These are phyloP conservation scores for Vimba vimba DNA, from an alignment of 2,113 vertebrate species.

Conservation along the genomic window DNA sequence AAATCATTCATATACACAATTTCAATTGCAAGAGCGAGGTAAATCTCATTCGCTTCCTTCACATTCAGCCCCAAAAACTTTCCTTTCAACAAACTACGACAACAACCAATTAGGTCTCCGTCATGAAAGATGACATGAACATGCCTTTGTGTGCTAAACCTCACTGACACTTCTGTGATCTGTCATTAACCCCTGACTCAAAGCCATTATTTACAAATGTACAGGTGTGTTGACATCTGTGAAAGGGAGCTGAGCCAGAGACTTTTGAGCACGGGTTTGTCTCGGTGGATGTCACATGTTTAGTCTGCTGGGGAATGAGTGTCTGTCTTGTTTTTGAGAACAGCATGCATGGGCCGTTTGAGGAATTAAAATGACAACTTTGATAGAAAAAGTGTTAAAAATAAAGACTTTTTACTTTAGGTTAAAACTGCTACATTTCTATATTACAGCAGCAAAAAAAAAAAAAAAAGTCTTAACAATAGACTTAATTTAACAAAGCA, in stretches of 20 bases:
- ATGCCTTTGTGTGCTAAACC: conserved; percentile 7
- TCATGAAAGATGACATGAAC: conserved; percentile 52
- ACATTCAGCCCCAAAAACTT: background rate
- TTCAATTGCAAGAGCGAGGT: background rate
- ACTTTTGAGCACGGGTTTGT: background rate
- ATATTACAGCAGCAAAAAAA: too few species aligned
- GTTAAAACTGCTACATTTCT: too few species aligned
- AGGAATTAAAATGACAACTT: background rate
- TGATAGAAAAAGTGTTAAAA: background rate
- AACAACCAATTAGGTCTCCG: conserved; percentile 37
- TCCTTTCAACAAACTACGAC: background rate
- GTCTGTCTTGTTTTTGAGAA: background rate
- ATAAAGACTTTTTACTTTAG: background rate
- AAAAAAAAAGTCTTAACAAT: too few species aligned
- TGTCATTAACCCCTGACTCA: conserved; percentile 40
- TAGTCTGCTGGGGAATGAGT: background rate
- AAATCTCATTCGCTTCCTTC: background rate
- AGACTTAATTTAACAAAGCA: too few species aligned
- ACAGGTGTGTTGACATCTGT: conserved; percentile 11
- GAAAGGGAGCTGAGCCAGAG: background rate
- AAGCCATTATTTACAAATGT: conserved; percentile 42
- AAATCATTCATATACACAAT: background rate
- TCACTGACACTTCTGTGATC: background rate
- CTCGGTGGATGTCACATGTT: background rate
- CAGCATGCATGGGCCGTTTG: background rate